These are phyloP conservation scores for Apaloderma vittatum DNA, from an alignment of 2,113 vertebrate species.

Conservation along the genomic window DNA sequence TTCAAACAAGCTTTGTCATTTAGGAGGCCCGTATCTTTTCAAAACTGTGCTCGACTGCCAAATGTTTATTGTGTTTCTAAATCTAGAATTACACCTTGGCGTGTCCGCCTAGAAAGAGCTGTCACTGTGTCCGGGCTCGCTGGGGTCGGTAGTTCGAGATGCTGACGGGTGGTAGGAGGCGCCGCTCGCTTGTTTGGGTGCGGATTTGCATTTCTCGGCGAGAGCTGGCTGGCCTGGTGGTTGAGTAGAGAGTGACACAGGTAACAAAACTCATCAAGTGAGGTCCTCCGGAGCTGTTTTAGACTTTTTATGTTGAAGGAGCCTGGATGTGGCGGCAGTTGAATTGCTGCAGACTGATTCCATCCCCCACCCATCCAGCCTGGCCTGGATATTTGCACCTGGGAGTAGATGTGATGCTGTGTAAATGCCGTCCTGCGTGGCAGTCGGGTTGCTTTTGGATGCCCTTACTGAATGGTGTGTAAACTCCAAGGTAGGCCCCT, in stretches of 20 bases:
- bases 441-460: not conserved
- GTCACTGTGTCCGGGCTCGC: accelerated
- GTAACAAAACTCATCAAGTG: not conserved
- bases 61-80: not conserved
- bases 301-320: not conserved
- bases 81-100: not conserved
- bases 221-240: accelerated
- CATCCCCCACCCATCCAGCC: not conserved
- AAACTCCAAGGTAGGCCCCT: not conserved
- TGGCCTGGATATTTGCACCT: not conserved
- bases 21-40: not conserved
- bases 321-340: not conserved
- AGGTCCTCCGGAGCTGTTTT: not conserved
- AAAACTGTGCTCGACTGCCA: not conserved
- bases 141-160: not conserved
- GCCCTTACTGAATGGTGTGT: not conserved
- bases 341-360: not conserved
- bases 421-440: not conserved
- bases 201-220: not conserved
- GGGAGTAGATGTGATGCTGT: not conserved
- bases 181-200: not conserved
- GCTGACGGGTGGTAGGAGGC: not conserved
- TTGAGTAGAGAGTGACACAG: accelerated
- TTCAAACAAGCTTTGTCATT: not conserved
- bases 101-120: accelerated